Base-by-base conservation (phyloP, 2,888 invertebrate species). In the Rhimphoctona megacephalus region DNA sequence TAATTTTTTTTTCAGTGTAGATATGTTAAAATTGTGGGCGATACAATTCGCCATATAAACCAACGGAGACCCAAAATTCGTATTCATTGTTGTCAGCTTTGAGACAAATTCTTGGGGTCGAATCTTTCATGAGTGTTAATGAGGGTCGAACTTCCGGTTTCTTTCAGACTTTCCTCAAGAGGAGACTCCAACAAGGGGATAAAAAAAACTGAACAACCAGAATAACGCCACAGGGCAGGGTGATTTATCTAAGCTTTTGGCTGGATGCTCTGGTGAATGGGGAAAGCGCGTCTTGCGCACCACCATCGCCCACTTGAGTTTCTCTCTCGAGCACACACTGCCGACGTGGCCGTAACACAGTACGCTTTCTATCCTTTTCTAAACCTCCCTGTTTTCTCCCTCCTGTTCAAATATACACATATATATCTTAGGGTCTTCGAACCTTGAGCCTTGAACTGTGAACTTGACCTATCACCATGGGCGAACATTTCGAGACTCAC, bases 391-490 rank as follows among this genome's bases (percentile, higher is more conserved):
- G 33, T 39, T 57, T 67, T 52, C 36, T 30, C 33, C 25, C 52
- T 52, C 7, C 61, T 61, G n/a, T 36, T 30, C 17, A 76, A 33
- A 46, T 76, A 49, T 77, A 77, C 17, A 77, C 33, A 33, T 70
- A 66, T 67, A 66, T 64, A 8, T 39, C 61, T 33, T 19, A 69
- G 76, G 82, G 82, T 82, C 82, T 82, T 77, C 69, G 82, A 82
- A 76, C 82, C 64, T 57, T 57, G 57, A 67, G 80, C 43, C 72
- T 83, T 77, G 76, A 83, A 80, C 80, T 69, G 64, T 79, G 79
- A 83, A 80, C 85, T 83, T 77, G 85, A 83, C 85, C 85, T 80
- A 72, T 83, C 83, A 80, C 80, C 76, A 83, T 76, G 43, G 83
- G 74, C 61, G 33, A 82, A 76, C 76, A 57, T 76, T 70, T 52